Evolutionary conservation across 2,113 vertebrate species (phyloP), one percentile per base, ranked within the genome.

Genomic region (Danionella cerebrum): DNA sequence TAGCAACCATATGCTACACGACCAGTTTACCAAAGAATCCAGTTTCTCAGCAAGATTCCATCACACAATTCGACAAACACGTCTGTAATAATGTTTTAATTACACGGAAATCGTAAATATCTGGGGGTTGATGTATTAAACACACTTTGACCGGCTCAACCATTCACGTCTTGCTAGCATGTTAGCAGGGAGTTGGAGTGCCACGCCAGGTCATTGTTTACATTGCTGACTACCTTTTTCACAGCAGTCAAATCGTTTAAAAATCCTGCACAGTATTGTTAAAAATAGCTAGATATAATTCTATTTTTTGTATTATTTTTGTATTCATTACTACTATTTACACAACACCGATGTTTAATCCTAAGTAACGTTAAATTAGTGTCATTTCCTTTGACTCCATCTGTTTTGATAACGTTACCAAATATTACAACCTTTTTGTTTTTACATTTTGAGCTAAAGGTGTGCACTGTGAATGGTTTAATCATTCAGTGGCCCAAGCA

Each of bases 191-290:
- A 39, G 27, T 42, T 52, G 16, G 10, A 42, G 5, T 67, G 74
- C 74, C 67, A 76, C 74, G 67, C 74, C 74, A 76, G 70, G 74
- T 72, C 74, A 76, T 76, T 76, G 74, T 76, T 76, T 76, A 76
- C 74, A 76, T 51, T 76, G 67, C 70, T 38, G 55, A 50, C 41
- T 70, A 66, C 41, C 70, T 57, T 64, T 21, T 39, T 35, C 54
- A 50, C 24, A 52, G 54, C 10, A 4, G n/a, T 48, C 12, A 29
- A 3, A 21, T 59, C 27, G 4, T 8, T 24, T 10, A 21, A 3
- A 7, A 10, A 31, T 9, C 16, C 4, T 7, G 24, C 3, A 13
- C 29, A 33, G 18, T 42, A 5, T 44, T 8, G 5, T 44, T 16
- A 11, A 44, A 31, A 29, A 29, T n/a, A 31, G 13, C 6, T n/a